Percentiles rank a stretch among this genome's conserved stretches.
Evolutionary conservation across 2,797 vertebrate species (phyloP).

Genomic region (Mormyrus hasselquistii): DNA sequence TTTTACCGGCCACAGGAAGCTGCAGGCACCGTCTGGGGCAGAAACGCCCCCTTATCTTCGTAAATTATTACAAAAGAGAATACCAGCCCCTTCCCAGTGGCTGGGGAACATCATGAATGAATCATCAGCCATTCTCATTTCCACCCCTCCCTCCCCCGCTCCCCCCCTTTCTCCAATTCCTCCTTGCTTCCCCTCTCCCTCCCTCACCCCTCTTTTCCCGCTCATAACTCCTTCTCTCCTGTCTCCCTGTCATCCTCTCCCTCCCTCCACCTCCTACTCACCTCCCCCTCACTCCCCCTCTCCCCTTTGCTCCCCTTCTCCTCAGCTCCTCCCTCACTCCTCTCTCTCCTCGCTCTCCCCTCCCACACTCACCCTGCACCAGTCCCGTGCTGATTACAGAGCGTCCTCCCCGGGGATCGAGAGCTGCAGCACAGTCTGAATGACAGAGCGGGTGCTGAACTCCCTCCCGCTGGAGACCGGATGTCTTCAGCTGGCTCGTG

Average conservation of each 20-base stretch:
- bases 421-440: slow-evolving; percentile 49
- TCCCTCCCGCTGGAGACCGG: slow-evolving; percentile 37
- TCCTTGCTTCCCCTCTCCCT: neutral
- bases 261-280: neutral
- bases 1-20: neutral
- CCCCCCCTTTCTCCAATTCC: neutral
- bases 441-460: slow-evolving; percentile 36
- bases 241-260: neutral
- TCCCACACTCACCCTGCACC: slow-evolving; percentile 32
- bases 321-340: neutral
- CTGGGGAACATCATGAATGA: slow-evolving; percentile 53
- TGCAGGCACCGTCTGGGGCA: neutral
- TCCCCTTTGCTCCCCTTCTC: neutral
- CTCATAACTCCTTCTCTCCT: neutral
- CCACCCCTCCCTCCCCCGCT: slow-evolving; percentile 4
- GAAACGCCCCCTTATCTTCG: neutral
- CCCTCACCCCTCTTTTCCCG: neutral
- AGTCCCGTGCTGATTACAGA: slow-evolving; percentile 72
- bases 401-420: slow-evolving; percentile 58
- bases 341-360: neutral
- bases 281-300: neutral
- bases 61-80: neutral
- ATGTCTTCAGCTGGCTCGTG: slow-evolving; percentile 54
- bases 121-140: slow-evolving; percentile 55
- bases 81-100: slow-evolving; percentile 20